A percentile compares a stretch with the other conserved stretches of the same genome.
These are phyloP conservation scores for Eurystomus glaucurus DNA, from an alignment of 2,797 vertebrate species.

Conservation along the genomic window DNA sequence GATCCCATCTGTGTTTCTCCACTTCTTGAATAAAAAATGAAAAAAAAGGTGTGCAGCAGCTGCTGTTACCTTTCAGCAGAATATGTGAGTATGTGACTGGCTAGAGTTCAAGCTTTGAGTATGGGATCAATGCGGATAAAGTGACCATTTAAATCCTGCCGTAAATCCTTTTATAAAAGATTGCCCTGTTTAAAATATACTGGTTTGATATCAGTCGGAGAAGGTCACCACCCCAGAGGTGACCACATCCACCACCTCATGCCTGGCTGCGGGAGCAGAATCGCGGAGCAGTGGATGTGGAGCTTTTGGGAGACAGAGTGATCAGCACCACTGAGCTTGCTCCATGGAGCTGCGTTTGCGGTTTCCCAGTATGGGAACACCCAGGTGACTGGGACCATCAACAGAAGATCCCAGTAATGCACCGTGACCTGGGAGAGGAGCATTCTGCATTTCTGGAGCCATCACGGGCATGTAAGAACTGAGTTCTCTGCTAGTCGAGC, in stretches of 20 bases:
- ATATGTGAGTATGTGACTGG: background rate
- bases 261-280: background rate
- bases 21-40: background rate
- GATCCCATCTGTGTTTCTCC: background rate
- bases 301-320: background rate
- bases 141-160: background rate
- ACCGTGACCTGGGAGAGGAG: background rate
- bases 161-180: background rate
- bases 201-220: background rate
- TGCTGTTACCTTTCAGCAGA: background rate
- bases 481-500: fast-evolving
- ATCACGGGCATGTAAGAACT: fast-evolving
- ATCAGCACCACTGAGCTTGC: background rate
- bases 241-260: fast-evolving
- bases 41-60: background rate
- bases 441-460: background rate
- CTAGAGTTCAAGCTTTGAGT: background rate
- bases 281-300: fast-evolving
- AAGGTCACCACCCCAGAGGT: background rate
- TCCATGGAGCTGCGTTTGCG: background rate
- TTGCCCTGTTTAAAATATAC: background rate
- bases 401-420: background rate
- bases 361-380: background rate
- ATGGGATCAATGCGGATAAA: background rate
- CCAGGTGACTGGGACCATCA: background rate